These are phyloP conservation scores for Drosophila mercatorum DNA, from an alignment of 2,888 invertebrate species.

Conservation along the genomic window DNA sequence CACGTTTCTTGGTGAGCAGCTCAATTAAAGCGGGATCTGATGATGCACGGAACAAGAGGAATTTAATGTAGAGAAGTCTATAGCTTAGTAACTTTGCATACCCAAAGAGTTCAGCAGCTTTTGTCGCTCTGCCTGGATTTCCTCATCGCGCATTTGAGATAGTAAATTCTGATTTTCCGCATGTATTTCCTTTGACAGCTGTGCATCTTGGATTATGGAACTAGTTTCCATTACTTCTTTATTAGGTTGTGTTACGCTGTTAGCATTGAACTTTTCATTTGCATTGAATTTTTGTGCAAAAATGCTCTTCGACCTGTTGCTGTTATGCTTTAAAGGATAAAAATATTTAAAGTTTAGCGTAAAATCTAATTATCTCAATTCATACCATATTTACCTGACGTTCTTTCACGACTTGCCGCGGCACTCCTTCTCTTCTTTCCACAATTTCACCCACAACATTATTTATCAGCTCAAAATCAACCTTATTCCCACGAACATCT, in stretches of 20 bases:
- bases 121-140: slow-evolving; percentile 90
- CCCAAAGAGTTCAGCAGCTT: slow-evolving; percentile 87
- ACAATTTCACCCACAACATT: slow-evolving; percentile 86
- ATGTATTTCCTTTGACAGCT: slow-evolving; percentile 88
- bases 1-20: slow-evolving; percentile 68
- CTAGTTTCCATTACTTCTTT: slow-evolving; percentile 46
- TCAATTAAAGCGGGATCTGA: slow-evolving; percentile 80
- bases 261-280: slow-evolving; percentile 14
- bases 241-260: neutral
- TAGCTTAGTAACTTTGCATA: slow-evolving; percentile 24
- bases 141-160: slow-evolving; percentile 88
- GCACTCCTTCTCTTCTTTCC: slow-evolving; percentile 81
- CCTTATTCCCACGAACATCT: slow-evolving; percentile 53
- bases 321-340: slow-evolving; percentile 9
- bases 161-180: slow-evolving; percentile 89
- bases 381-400: slow-evolving; percentile 14
- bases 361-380: accelerated
- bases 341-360: neutral
- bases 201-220: slow-evolving; percentile 83
- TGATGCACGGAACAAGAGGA: neutral
- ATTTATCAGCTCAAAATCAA: slow-evolving; percentile 37
- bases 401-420: slow-evolving; percentile 21
- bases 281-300: slow-evolving; percentile 53
- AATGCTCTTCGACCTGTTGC: slow-evolving; percentile 85
- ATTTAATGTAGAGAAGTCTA: neutral